Conservation (phyloP, 2,797 vertebrate species). For the Acipenser oxyrinchus region DNA sequence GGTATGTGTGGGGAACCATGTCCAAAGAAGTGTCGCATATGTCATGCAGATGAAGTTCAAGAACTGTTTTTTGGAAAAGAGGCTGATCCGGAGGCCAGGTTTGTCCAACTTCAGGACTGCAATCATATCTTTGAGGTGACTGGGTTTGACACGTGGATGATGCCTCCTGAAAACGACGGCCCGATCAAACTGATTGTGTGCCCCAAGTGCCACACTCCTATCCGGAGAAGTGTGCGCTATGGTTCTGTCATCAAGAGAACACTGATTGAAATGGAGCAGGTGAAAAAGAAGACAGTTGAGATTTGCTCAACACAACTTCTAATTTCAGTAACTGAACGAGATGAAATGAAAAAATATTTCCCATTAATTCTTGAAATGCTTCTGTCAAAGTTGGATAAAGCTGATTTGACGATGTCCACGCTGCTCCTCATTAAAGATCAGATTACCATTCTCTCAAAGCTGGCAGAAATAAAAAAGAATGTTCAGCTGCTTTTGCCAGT, state of each 20-base stretch:
- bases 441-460: constrained; percentile 21
- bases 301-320: constrained; percentile 12
- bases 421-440: constrained; percentile 17
- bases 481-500: not conserved
- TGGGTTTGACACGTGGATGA: constrained; percentile 28
- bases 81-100: constrained; percentile 23
- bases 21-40: constrained; percentile 27
- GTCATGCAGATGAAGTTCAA: constrained; percentile 24
- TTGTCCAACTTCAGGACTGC: constrained; percentile 32
- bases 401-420: not conserved
- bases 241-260: constrained; percentile 19
- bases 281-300: constrained; percentile 21
- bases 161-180: not conserved
- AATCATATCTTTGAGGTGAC: constrained; percentile 28
- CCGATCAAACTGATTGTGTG: constrained; percentile 20
- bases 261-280: constrained; percentile 19
- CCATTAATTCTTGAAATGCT: not conserved
- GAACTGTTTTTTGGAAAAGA: constrained; percentile 30
- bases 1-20: constrained; percentile 33
- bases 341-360: constrained; percentile 8
- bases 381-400: constrained; percentile 13
- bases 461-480: constrained; percentile 16
- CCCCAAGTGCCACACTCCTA: constrained; percentile 26
- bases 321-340: constrained; percentile 14
- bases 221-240: constrained; percentile 26